Percentiles rank a stretch among this genome's conserved stretches.
Conservation (phyloP, 92 coral and sea anemone genomes). For the Scolanthus callimorphus region DNA sequence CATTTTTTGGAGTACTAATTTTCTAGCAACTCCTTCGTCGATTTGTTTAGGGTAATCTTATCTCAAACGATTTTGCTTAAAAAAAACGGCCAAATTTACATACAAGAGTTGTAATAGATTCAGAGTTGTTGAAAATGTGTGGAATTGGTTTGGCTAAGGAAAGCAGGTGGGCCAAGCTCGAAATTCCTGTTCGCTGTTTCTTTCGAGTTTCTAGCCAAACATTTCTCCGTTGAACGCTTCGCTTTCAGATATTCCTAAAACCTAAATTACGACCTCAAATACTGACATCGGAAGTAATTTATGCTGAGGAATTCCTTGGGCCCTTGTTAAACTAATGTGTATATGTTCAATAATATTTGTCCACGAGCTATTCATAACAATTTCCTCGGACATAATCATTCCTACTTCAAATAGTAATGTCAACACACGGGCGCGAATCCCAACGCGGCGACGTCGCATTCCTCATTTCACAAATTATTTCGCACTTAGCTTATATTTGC, state of each 20-base stretch:
- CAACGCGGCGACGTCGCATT: too few relatives aligned
- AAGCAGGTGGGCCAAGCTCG: conserved; percentile 69
- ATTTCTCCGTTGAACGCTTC: neutral
- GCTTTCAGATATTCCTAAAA: too few relatives aligned
- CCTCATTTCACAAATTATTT: neutral
- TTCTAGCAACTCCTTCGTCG: conserved; percentile 38
- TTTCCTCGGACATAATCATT: conserved; percentile 38
- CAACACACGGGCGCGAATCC: neutral
- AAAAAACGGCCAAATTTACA: conserved; percentile 82
- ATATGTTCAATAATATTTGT: conserved; percentile 68
- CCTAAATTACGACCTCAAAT: too few relatives aligned
- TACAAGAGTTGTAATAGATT: conserved; percentile 80
- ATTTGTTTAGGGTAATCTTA: conserved; percentile 58
- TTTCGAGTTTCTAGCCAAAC: conserved; percentile 16
- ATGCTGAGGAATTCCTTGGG: conserved; percentile 82
- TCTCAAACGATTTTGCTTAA: conserved; percentile 71
- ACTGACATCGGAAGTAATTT: conserved; percentile 81
- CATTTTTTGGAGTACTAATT: conserved; percentile 60
- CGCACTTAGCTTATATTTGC: neutral
- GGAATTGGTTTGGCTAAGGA: conserved; percentile 59
- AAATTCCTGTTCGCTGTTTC: conserved; percentile 26
- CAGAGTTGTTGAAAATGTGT: conserved; percentile 75
- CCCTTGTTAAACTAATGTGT: conserved; percentile 63
- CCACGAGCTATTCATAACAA: conserved; percentile 71
- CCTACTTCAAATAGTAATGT: conserved; percentile 31